Conservation (phyloP, 2,797 vertebrate genomes). For the Toxotes lorentzi region DNA sequence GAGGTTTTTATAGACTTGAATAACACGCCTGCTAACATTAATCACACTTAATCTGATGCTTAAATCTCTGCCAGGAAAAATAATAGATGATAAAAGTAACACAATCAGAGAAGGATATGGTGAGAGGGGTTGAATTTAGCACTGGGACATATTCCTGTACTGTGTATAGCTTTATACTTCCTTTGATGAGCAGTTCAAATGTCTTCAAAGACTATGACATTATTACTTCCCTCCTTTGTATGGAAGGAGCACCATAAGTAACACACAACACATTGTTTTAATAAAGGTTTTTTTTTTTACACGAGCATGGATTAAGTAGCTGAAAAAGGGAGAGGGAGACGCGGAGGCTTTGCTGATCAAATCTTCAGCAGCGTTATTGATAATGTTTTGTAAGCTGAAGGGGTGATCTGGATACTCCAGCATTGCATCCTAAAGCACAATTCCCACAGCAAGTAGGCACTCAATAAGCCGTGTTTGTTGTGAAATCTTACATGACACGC, state of each 20-base stretch:
- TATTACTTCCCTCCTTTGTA: constrained; percentile 43
- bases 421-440: constrained; percentile 23
- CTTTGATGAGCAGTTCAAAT: constrained; percentile 59
- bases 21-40: constrained; percentile 75
- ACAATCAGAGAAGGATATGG: constrained; percentile 75
- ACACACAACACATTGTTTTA: constrained; percentile 63
- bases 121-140: constrained; percentile 57
- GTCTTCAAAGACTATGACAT: constrained; percentile 66
- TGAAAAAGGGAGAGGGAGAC: constrained; percentile 9
- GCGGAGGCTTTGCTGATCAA: constrained; percentile 30
- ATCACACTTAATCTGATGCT: constrained; percentile 77
- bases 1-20: constrained; percentile 70
- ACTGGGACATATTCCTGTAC: constrained; percentile 37
- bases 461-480: constrained; percentile 52
- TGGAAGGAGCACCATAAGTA: constrained; percentile 48
- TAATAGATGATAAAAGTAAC: constrained; percentile 75
- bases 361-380: constrained; percentile 35
- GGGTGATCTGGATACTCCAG: constrained; percentile 19
- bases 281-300: constrained; percentile 46
- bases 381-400: constrained; percentile 28
- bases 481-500: constrained; percentile 74
- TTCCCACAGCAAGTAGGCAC: constrained; percentile 46
- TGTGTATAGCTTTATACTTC: constrained; percentile 47
- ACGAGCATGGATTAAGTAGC: constrained; percentile 19
- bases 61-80: constrained; percentile 73